A percentile compares a stretch with the other conserved stretches of the same genome.
These are phyloP conservation scores for Protobothrops mucrosquamatus DNA, from an alignment of 2,113 vertebrate genomes.

Conservation along the genomic window DNA sequence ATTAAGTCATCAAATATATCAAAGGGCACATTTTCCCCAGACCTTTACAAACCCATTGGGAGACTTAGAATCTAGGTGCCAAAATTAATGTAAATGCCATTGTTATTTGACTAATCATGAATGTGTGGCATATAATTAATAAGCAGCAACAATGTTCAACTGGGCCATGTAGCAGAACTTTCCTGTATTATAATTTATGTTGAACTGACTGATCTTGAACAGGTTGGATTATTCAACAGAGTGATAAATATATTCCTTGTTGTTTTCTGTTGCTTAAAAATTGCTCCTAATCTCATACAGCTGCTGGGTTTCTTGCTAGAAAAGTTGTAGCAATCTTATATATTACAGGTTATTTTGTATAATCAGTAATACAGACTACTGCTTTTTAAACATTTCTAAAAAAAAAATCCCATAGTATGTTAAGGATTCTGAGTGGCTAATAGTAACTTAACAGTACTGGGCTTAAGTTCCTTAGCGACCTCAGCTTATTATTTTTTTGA, in stretches of 20 bases:
- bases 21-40: background rate
- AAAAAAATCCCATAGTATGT: background rate
- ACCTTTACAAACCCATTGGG: background rate
- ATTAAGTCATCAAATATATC: background rate
- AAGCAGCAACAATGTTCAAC: background rate
- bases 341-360: background rate
- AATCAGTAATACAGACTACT: background rate
- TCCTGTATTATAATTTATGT: conserved; percentile 1
- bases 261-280: conserved; percentile 16
- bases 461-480: background rate
- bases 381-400: background rate
- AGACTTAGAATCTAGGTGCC: conserved; percentile 4
- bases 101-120: conserved; percentile 16
- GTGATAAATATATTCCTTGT: background rate
- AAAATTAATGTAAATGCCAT: conserved; percentile 1
- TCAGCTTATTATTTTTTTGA: background rate
- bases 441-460: background rate
- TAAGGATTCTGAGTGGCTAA: background rate
- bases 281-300: background rate
- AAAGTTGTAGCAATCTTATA: background rate
- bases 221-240: conserved; percentile 9
- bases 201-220: conserved; percentile 2
- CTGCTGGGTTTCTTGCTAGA: background rate
- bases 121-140: conserved; percentile 11
- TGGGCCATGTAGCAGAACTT: background rate